Conservation (phyloP, 1,140 invertebrate genomes). For the Maniola jurtina region DNA sequence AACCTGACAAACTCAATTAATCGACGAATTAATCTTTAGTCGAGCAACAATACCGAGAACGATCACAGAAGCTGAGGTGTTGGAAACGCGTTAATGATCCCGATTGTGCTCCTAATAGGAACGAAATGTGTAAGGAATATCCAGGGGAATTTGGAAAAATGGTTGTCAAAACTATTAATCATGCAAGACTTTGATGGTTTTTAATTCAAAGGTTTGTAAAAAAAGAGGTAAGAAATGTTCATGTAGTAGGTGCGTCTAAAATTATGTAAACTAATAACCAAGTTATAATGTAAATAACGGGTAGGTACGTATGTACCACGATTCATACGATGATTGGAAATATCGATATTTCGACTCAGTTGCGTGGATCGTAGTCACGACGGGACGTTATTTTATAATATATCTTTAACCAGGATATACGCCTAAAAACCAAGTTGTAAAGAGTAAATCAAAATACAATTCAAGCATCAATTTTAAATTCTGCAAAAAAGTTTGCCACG, state of each 20-base stretch:
- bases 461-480: neutral
- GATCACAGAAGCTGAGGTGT: constrained; percentile 10
- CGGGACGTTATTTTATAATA: too few species aligned
- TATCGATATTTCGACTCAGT: too few species aligned
- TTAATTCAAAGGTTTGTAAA: neutral
- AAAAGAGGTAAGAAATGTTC: neutral
- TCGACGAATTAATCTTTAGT: constrained; percentile 58
- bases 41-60: constrained; percentile 38
- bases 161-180: neutral
- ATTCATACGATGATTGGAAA: too few species aligned
- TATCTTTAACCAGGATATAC: too few species aligned
- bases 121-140: neutral
- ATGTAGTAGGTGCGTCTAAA: too few species aligned
- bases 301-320: too few species aligned
- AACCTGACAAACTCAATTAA: constrained; percentile 59
- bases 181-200: neutral
- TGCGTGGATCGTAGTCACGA: too few species aligned
- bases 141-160: neutral
- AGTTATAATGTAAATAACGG: too few species aligned
- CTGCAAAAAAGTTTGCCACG: neutral
- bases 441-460: neutral
- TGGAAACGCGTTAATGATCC: constrained; percentile 5
- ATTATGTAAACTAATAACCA: too few species aligned
- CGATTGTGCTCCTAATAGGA: neutral
- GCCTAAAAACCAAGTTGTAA: too few species aligned